Percentiles rank a stretch among this genome's conserved stretches.
These are phyloP conservation scores for Trinectes maculatus DNA, from an alignment of 2,113 vertebrate species.

Conservation along the genomic window DNA sequence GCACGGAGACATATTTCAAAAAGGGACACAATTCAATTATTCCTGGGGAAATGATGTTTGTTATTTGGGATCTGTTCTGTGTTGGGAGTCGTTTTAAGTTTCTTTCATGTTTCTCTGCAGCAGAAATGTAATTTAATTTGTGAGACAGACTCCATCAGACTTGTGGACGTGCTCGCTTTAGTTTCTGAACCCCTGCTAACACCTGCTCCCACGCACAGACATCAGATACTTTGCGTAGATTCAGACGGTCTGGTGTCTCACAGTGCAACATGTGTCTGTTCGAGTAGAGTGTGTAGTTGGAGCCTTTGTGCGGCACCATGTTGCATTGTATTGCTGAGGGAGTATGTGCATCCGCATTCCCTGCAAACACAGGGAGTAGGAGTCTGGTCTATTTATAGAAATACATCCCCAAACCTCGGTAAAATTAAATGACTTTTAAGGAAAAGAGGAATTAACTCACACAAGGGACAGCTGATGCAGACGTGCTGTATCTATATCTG, in stretches of 20 bases:
- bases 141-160: conserved; percentile 23
- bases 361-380: conserved; percentile 45
- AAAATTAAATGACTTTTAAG: conserved; percentile 52
- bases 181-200: conserved; percentile 11
- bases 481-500: neutral
- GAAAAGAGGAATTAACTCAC: conserved; percentile 30
- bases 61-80: conserved; percentile 53
- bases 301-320: conserved; percentile 32
- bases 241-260: conserved; percentile 40
- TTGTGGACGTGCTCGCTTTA: conserved; percentile 26
- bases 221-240: conserved; percentile 14
- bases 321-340: conserved; percentile 33
- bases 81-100: conserved; percentile 52
- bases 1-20: conserved; percentile 25
- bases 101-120: conserved; percentile 41
- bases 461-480: conserved; percentile 27
- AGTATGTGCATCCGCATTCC: conserved; percentile 35
- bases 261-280: conserved; percentile 29
- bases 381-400: conserved; percentile 65
- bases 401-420: conserved; percentile 50
- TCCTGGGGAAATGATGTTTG: conserved; percentile 53
- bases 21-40: conserved; percentile 49
- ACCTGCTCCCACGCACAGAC: conserved; percentile 29
- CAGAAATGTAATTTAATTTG: conserved; percentile 58
- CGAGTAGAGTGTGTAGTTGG: conserved; percentile 12